phyloP scores from a whole-genome alignment of 2,888 invertebrate species.

The Rugalucina vietnamica region DNA sequence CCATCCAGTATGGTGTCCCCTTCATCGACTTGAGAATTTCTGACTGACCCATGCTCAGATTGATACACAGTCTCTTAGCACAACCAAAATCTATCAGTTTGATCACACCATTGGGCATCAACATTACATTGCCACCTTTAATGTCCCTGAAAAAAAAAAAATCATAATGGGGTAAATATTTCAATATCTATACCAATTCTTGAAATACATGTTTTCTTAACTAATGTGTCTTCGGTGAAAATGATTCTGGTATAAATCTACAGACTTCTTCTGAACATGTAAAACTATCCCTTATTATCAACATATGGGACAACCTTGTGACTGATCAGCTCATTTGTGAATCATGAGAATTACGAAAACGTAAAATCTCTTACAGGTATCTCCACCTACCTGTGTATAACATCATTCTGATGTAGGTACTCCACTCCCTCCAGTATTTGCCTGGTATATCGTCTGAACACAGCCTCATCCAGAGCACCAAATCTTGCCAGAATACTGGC shows the following conservation, averaged over 20 bases:
- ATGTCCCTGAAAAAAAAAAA: constrained; percentile 82
- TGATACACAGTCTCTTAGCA: constrained; percentile 83
- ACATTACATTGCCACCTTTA: constrained; percentile 84
- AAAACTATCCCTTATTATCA: too few species aligned
- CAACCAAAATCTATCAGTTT: constrained; percentile 84
- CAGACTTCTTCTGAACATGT: too few species aligned
- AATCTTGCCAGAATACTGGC: constrained; percentile 82
- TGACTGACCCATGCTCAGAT: constrained; percentile 79
- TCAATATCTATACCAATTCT: not conserved
- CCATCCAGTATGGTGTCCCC: constrained; percentile 84
- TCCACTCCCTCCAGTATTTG: constrained; percentile 84
- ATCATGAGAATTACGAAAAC: not conserved
- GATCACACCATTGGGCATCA: constrained; percentile 83
- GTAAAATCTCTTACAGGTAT: not conserved
- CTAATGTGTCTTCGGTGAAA: too few species aligned
- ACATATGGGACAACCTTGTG: too few species aligned
- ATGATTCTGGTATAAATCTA: too few species aligned
- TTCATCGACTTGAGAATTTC: constrained; percentile 83
- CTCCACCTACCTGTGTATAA: constrained; percentile 82
- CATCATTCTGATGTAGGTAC: constrained; percentile 83
- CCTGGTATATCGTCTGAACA: constrained; percentile 82
- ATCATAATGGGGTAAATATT: constrained; percentile 80
- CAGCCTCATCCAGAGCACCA: constrained; percentile 83
- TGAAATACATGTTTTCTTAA: too few species aligned
- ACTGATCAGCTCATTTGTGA: too few species aligned